phyloP scores from a whole-genome alignment of 2,797 vertebrate genomes.

The Sternotherus odoratus region DNA sequence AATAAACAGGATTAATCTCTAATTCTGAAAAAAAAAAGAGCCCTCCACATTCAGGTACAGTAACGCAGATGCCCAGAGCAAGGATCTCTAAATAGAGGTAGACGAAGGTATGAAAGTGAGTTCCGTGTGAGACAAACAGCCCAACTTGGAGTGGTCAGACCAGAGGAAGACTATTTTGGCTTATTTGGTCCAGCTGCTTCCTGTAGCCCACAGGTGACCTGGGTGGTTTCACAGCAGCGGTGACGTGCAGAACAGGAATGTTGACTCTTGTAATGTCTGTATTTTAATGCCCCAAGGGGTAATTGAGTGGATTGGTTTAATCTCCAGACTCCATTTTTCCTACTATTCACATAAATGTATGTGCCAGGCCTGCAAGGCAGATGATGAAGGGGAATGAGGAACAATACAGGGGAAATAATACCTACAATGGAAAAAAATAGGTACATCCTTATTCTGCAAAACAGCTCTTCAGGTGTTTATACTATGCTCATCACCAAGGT shows the following conservation, averaged over 20 bases:
- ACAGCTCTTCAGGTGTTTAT: fast-evolving
- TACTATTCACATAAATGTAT: background rate
- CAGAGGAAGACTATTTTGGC: background rate
- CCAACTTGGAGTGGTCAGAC: background rate
- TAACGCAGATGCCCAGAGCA: background rate
- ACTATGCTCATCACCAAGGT: background rate
- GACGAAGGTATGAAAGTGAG: background rate
- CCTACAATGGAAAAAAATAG: background rate
- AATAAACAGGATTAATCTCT: background rate
- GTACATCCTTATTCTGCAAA: background rate
- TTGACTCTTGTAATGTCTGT: background rate
- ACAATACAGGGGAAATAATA: background rate
- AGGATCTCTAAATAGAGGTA: background rate
- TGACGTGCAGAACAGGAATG: fast-evolving
- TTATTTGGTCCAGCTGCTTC: background rate
- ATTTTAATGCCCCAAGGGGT: background rate
- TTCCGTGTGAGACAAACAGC: background rate
- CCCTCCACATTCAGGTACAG: background rate
- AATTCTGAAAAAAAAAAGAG: background rate
- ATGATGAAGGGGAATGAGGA: background rate
- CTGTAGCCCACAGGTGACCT: background rate
- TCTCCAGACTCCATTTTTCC: background rate
- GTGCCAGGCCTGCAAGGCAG: background rate
- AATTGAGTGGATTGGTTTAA: background rate
- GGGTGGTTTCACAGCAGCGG: background rate